Conservation (phyloP, 2,797 vertebrate species). For the Gallirallus australis region DNA sequence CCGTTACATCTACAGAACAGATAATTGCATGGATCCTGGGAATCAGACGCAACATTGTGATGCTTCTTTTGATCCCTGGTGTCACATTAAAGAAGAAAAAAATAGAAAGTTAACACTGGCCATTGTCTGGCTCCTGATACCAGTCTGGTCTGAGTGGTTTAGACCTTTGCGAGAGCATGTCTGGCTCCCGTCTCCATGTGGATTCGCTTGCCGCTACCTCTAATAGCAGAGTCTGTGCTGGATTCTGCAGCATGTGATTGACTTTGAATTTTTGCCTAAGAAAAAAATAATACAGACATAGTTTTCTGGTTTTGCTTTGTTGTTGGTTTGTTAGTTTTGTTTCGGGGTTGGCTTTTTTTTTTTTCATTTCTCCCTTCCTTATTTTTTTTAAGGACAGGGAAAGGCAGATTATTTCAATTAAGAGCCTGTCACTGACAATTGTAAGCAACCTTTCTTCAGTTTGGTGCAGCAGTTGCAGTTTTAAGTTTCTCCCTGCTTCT, state of each 20-base stretch:
- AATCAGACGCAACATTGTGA: background rate
- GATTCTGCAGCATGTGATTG: conserved; percentile 39
- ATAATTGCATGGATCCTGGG: conserved; percentile 30
- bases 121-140: background rate
- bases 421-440: conserved; percentile 61
- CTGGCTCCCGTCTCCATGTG: conserved; percentile 13
- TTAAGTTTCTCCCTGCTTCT: conserved; percentile 75
- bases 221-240: background rate
- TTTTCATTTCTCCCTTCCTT: background rate
- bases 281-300: background rate
- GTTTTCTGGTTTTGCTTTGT: background rate
- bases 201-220: conserved; percentile 53
- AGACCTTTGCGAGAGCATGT: background rate
- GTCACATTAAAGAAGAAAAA: conserved; percentile 13
- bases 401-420: conserved; percentile 80
- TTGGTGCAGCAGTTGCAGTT: conserved; percentile 69
- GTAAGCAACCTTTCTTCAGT: conserved; percentile 70
- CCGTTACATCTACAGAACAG: background rate
- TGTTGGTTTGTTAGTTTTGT: too few relatives aligned
- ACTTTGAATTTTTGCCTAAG: conserved; percentile 54
- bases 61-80: conserved; percentile 39
- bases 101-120: background rate
- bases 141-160: background rate
- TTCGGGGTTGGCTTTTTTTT: background rate
- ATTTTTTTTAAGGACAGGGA: background rate